Evolutionary conservation across 92 coral and sea anemone genomes (phyloP).

Genomic region (Porites evermanni): DNA sequence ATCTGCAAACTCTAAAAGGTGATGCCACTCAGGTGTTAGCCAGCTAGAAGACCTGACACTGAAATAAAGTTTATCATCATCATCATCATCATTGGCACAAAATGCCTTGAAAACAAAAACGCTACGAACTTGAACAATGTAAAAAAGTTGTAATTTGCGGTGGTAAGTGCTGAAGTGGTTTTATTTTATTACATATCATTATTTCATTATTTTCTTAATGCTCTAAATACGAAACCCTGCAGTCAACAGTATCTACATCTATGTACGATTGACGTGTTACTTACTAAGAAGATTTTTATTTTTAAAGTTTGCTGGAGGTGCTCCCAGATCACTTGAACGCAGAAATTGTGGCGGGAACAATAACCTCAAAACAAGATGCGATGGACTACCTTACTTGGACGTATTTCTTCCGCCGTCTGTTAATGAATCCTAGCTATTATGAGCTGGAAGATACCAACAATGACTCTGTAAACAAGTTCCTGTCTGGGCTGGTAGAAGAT

Average conservation of each 20-base stretch:
- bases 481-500: conserved; percentile 87
- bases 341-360: conserved; percentile 96
- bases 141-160: no score
- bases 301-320: conserved; percentile 83
- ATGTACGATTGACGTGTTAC: background rate
- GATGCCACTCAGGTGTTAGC: no score
- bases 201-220: no score
- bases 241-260: background rate
- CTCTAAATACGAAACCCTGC: no score
- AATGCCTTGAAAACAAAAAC: no score
- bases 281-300: background rate
- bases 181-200: no score
- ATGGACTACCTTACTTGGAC: conserved; percentile 99
- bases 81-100: no score
- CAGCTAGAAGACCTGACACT: no score
- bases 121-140: no score
- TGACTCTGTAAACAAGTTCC: conserved; percentile 78
- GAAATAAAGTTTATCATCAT: no score
- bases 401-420: conserved; percentile 93
- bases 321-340: conserved; percentile 97
- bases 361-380: conserved; percentile 97
- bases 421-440: conserved; percentile 98
- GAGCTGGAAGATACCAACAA: conserved; percentile 85
- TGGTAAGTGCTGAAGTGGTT: no score
- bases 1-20: no score